Evolutionary conservation across 2,797 vertebrate species (phyloP), one percentile per base, ranked within the genome.

Genomic region (Ambastaia sidthimunki): DNA sequence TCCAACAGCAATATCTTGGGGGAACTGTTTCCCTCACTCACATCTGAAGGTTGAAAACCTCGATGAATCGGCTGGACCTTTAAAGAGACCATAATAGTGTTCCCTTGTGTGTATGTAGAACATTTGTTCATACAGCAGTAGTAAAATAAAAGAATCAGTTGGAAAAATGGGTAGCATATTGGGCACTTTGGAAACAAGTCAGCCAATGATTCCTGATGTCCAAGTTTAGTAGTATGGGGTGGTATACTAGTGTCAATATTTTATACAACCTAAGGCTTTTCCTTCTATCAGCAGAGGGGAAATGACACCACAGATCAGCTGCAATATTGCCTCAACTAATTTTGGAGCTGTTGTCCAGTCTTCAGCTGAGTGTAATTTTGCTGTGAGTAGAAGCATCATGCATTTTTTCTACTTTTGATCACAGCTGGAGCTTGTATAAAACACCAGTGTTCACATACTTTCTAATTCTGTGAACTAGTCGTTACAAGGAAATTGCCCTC

Each of bases 21-120:
- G 93, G 94, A 54, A 94, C 92, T 5, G 92, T 94, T 55, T 93
- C 94, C 0, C 93, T 95, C 19, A 93, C 92, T 19, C 94, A 94
- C 88, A 94, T 94, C 86, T 95, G 80, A 85, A 11, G 60, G 48
- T 18, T 59, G 55, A 60, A 77, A 59, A 76, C 11, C 47, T 66
- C 57, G 50, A 28, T 28, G 28, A 77, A 72, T 63, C 84, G 86
- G 71, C 84, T 70, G 83, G 82, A 86, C 70, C 57, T 65, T 81
- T 78, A 70, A 23, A 83, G 71, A 60, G 78, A 80, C 65, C 70
- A 28, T 28, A 28, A 28, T 28, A 28, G 28, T 28, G 28, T 28
- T 28, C 28, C 28, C 28, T 28, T 54, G 76, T 71, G 76, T 76
- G 75, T 73, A 81, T 71, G 66, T 31, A 74, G 78, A 80, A 82